phyloP scores from a whole-genome alignment of 1,140 invertebrate species.

The Theocolax elegans region DNA sequence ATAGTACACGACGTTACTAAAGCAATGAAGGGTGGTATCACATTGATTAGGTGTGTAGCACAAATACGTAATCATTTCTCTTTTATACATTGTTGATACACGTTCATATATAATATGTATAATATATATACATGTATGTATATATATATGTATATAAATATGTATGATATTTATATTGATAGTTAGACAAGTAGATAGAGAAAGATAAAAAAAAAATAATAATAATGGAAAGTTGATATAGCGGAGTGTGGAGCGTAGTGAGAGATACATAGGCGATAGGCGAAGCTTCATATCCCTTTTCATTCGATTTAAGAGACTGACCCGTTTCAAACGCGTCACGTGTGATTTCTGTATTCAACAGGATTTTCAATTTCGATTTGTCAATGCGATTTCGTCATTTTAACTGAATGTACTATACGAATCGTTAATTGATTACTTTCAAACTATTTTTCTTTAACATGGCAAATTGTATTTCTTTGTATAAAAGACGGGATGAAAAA shows the following conservation, averaged over 20 bases:
- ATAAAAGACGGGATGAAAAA: too few relatives aligned
- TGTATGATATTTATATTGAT: slow-evolving; percentile 25
- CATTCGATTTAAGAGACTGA: slow-evolving; percentile 61
- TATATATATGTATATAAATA: slow-evolving; percentile 33
- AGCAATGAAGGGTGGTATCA: slow-evolving; percentile 64
- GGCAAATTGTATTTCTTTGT: too few relatives aligned
- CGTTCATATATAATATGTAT: slow-evolving; percentile 51
- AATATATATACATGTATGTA: slow-evolving; percentile 13
- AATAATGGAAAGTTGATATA: slow-evolving; percentile 49
- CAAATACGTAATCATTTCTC: slow-evolving; percentile 52
- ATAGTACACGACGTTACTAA: slow-evolving; percentile 62
- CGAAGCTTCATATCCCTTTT: slow-evolving; percentile 63
- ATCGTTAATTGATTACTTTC: too few relatives aligned
- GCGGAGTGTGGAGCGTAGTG: slow-evolving; percentile 66
- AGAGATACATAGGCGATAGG: slow-evolving; percentile 62
- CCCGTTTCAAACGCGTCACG: slow-evolving; percentile 10
- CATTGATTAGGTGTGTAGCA: slow-evolving; percentile 68
- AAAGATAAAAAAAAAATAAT: slow-evolving; percentile 34
- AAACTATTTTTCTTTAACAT: too few relatives aligned
- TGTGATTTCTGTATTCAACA: too few relatives aligned
- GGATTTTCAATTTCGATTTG: too few relatives aligned
- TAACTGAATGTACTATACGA: too few relatives aligned
- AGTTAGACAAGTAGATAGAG: slow-evolving; percentile 14
- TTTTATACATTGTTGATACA: slow-evolving; percentile 61
- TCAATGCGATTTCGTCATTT: too few relatives aligned